Base-by-base conservation (phyloP, 2,113 vertebrate genomes). In the Rhizomys pruinosus region DNA sequence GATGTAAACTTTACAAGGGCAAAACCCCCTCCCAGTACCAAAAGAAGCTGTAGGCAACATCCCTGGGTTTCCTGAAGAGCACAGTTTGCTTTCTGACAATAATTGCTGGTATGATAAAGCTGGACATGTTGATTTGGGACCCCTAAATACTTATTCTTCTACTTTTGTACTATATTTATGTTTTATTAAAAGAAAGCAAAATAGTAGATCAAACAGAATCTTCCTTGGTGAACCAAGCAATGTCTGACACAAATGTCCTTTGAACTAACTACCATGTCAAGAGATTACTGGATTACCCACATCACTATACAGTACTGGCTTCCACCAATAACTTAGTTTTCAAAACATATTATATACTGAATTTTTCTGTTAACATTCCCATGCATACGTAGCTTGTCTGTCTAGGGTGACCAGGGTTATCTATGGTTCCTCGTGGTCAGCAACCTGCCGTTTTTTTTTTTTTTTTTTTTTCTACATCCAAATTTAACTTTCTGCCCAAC, bases 151-250 rank as follows among this genome's bases (percentile, higher is more conserved):
- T 23, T 64, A 77, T 82, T 42, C 34, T 15, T 34, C n/a, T 42
- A 1, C 39, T 80, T 52, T 39, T 52, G 52, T 5, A 32, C 55
- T 85, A 16, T 47, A 85, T 37, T 89, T 7, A 57, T 44, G 17
- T 8, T 87, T 61, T 73, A 37, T 9, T 63, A 68, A 69, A 89
- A 59, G n/a, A 76, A 91, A 37, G 6, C n/a, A 5, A 7, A 57
- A 47, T 11, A 23, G 3, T 39, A 59, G 16, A 34, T 4, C 0
- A 0, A 10, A 59, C 0, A 55, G 25, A 69, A 22, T 3, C 1
- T 19, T 63, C 42, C n/a, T 29, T 59, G 22, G 55, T 47, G 3
- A 20, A 85, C 42, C 22, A 10, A 91, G 3, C 9, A 29, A 1
- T 34, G 5, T 68, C 68, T 87, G 10, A 79, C 39, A 47, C 44